These are phyloP conservation scores for Pagrus major DNA, from an alignment of 2,113 vertebrate species.

Conservation along the genomic window DNA sequence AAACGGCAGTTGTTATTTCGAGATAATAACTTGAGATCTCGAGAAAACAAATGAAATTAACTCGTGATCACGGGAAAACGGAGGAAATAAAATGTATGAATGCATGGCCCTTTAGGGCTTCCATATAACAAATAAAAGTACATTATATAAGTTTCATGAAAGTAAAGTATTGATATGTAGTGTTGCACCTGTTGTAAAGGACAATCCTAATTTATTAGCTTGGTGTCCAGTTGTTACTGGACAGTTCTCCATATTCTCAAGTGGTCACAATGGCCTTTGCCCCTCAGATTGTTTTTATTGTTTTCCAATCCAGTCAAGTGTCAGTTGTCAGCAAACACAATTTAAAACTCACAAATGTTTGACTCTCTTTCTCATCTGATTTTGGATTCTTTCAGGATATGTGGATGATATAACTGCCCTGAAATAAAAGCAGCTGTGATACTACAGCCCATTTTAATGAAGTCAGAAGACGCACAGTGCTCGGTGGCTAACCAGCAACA, in stretches of 20 bases:
- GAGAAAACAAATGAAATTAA: too few species aligned
- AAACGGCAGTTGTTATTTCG: too few species aligned
- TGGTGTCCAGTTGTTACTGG: neutral
- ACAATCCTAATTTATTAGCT: rapidly evolving
- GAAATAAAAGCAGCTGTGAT: neutral
- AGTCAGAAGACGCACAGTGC: neutral
- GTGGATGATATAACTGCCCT: neutral
- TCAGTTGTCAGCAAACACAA: too few species aligned
- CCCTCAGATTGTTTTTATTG: neutral
- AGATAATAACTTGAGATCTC: too few species aligned
- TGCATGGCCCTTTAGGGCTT: too few species aligned
- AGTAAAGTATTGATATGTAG: neutral
- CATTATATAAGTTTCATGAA: neutral
- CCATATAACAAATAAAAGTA: neutral
- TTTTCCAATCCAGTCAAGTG: neutral
- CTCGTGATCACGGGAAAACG: too few species aligned
- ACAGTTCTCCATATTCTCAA: neutral
- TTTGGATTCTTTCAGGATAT: neutral
- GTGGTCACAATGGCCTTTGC: neutral
- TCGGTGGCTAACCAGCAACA: neutral
- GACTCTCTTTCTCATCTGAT: neutral
- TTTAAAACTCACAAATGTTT: too few species aligned
- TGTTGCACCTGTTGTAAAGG: neutral
- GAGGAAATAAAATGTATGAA: too few species aligned
- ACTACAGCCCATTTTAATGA: neutral